Conservation (phyloP, 2,888 invertebrate genomes). For the Hymenopus coronatus region DNA sequence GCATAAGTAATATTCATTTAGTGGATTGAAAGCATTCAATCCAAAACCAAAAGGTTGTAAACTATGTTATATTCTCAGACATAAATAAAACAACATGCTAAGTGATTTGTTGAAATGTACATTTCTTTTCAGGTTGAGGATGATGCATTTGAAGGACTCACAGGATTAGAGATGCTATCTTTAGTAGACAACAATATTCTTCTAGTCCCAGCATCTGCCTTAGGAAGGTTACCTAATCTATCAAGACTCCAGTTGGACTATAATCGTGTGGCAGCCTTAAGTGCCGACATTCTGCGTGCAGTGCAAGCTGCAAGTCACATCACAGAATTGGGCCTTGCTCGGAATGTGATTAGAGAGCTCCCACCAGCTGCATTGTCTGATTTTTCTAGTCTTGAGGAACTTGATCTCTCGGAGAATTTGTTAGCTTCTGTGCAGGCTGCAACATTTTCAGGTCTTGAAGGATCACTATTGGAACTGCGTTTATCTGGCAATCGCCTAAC, state of each 20-base stretch:
- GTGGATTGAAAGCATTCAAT: too few relatives aligned
- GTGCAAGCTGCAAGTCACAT: slow-evolving; percentile 54
- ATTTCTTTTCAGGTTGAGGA: slow-evolving; percentile 70
- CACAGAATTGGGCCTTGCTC: slow-evolving; percentile 70
- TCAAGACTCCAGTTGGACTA: slow-evolving; percentile 75
- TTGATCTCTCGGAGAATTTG: slow-evolving; percentile 79
- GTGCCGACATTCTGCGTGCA: slow-evolving; percentile 72
- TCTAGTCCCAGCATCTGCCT: slow-evolving; percentile 76
- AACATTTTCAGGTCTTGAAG: slow-evolving; percentile 74
- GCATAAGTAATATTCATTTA: too few relatives aligned
- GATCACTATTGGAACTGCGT: slow-evolving; percentile 66
- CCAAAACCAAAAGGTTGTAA: background rate
- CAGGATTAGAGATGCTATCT: slow-evolving; percentile 70
- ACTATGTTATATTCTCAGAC: background rate
- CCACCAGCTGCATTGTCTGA: slow-evolving; percentile 75
- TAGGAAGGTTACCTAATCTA: slow-evolving; percentile 73
- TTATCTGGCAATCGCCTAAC: slow-evolving; percentile 72
- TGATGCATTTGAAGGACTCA: slow-evolving; percentile 80
- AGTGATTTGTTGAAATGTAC: background rate
- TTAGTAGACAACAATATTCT: slow-evolving; percentile 86
- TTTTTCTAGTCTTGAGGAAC: slow-evolving; percentile 66
- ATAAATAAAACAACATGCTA: background rate
- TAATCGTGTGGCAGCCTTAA: slow-evolving; percentile 82
- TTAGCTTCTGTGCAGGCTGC: slow-evolving; percentile 67
- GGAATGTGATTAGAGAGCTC: slow-evolving; percentile 83